phyloP scores from a whole-genome alignment of 1,140 invertebrate species.

The Heliothis virescens region DNA sequence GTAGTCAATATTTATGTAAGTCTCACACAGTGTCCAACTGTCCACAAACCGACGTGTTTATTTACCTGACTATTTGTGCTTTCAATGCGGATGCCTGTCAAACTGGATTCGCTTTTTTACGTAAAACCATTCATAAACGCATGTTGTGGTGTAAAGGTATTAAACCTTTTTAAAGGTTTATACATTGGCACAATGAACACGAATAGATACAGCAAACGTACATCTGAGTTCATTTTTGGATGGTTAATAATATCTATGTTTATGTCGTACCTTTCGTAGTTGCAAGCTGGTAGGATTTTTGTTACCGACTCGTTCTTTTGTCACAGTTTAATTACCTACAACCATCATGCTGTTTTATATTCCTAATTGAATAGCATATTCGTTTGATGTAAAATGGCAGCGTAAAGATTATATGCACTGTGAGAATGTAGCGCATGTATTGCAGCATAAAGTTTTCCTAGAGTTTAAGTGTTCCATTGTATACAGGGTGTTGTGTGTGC shows the following conservation, averaged over 20 bases:
- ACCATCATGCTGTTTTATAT: no score
- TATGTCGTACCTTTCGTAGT: no score
- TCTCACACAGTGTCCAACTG: background rate
- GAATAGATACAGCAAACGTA: background rate
- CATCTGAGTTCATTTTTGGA: background rate
- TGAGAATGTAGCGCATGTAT: no score
- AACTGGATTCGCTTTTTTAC: conserved; percentile 3
- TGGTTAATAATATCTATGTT: background rate
- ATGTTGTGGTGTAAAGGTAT: conserved; percentile 5
- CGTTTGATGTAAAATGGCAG: no score
- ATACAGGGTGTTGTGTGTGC: conserved; percentile 82
- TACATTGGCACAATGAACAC: background rate
- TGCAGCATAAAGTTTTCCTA: background rate
- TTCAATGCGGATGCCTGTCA: conserved; percentile 19
- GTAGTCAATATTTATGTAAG: background rate
- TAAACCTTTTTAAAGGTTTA: conserved; percentile 3
- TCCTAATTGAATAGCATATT: no score
- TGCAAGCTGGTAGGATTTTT: no score
- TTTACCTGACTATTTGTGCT: conserved; percentile 9
- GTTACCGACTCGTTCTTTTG: no score
- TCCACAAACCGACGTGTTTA: conserved; percentile 20
- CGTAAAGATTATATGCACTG: no score
- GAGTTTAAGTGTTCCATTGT: conserved; percentile 46
- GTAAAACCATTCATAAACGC: background rate
- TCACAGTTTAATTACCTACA: no score